Conservation (phyloP, 2,797 vertebrate genomes). For the Anolis apletophallus region DNA sequence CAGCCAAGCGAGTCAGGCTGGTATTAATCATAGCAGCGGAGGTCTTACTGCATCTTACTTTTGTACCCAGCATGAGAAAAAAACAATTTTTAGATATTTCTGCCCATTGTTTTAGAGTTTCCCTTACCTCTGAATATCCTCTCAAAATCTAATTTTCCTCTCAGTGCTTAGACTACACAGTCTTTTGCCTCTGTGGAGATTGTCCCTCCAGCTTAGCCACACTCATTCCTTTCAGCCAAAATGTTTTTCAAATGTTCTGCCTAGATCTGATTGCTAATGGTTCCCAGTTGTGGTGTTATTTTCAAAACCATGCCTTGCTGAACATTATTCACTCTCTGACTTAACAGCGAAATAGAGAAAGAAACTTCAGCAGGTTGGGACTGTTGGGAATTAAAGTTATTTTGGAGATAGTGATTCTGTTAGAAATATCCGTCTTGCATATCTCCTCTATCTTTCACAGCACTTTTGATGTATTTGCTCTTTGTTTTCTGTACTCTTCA, state of each 20-base stretch:
- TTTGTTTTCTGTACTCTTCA: background rate
- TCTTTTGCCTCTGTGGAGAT: background rate
- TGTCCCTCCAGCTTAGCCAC: background rate
- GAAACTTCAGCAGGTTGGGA: slow-evolving; percentile 1
- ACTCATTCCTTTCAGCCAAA: background rate
- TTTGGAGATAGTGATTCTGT: slow-evolving; percentile 5
- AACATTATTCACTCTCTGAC: background rate
- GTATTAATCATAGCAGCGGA: background rate
- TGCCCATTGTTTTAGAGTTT: background rate
- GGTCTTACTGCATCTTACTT: background rate
- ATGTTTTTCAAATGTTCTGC: slow-evolving; percentile 1
- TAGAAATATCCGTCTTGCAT: background rate
- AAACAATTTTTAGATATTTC: background rate
- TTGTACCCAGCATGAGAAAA: background rate
- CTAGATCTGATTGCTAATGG: background rate
- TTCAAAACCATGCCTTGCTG: background rate
- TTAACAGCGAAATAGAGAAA: background rate
- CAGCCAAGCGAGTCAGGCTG: background rate
- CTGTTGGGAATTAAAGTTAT: background rate
- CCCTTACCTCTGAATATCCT: background rate
- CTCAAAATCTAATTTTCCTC: slow-evolving; percentile 3
- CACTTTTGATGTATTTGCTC: background rate
- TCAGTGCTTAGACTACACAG: background rate
- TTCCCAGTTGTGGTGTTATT: slow-evolving; percentile 10
- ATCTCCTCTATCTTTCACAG: background rate